Evolutionary conservation across 64 coral and sea anemone species (phyloP).

Genomic region (Catalaphyllia jardinei): DNA sequence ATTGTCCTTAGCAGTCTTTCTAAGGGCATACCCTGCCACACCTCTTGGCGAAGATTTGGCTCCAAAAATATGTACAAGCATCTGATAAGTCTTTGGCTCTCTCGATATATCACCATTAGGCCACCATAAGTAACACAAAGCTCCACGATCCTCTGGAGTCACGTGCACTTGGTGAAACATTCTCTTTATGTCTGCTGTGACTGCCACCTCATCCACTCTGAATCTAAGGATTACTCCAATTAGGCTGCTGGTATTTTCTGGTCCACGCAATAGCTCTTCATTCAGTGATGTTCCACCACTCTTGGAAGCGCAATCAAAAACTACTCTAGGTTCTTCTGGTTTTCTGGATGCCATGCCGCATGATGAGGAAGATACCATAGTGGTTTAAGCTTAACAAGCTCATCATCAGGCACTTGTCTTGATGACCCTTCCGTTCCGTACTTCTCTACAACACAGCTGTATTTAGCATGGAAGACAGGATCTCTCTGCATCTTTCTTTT

Average conservation of each 20-base stretch:
- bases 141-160: constrained; percentile 44
- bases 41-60: constrained; percentile 44
- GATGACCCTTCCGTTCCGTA: constrained; percentile 69
- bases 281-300: constrained; percentile 48
- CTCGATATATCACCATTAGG: not conserved
- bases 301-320: constrained; percentile 51
- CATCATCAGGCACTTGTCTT: constrained; percentile 38
- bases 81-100: not conserved
- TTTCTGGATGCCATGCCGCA: constrained; percentile 64
- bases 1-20: constrained; percentile 54
- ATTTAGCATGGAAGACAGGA: no score
- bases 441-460: constrained; percentile 42
- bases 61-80: constrained; percentile 39
- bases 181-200: constrained; percentile 33
- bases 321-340: constrained; percentile 32
- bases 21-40: constrained; percentile 44
- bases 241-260: constrained; percentile 50
- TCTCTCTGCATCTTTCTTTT: no score
- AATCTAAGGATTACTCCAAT: constrained; percentile 48
- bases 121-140: constrained; percentile 57
- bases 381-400: constrained; percentile 36
- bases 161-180: constrained; percentile 54
- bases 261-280: constrained; percentile 23
- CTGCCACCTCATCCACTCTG: constrained; percentile 3
- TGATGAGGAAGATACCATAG: constrained; percentile 60